Evolutionary conservation across 1,140 invertebrate genomes (phyloP), one percentile per base, ranked within the genome.

Genomic region (Ladona fulva): DNA sequence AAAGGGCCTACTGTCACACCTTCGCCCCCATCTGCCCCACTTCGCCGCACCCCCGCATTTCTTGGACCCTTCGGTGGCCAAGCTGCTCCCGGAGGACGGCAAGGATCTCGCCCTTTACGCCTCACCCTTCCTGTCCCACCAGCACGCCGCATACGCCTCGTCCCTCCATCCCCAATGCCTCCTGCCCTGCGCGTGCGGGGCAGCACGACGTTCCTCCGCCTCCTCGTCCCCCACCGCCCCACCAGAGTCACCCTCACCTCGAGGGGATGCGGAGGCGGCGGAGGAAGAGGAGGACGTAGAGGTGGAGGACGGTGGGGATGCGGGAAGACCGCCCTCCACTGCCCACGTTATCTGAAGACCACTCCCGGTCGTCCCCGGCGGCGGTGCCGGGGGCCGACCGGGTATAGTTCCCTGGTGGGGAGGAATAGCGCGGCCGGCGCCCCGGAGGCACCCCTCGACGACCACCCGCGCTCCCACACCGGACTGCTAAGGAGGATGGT

Each of bases 181-280:
- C 37, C 42, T 24, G 80, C 82, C 80, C 82, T 84, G 84, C 85
- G 84, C 84, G 84, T 85, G 83, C 83, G 84, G n/a, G n/a, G n/a
- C n/a, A n/a, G n/a, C 84, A 8, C 22, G 74, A 12, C 74, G 74
- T 8, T 52, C 44, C 8, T 19, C 44, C 44, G 44, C 44, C 44
- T n/a, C n/a, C n/a, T 19, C 44, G 44, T 19, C 44, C 44, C 22
- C 44, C 10, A 11, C 44, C 44, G 10, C 44, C 44, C 19, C 44
- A 22, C 52, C 52, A 66, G n/a, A 22, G 12, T 3, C 3, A 6
- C 29, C 29, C 8, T 8, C 29, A 37, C 29, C 8, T 8, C 29
- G 29, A 1, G 44, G 10, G 44, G 44, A 52, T 11, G 44, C 52
- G 52, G 52, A 66, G 74, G 1, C 52, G 1, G 3, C 16, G 52